Base-by-base conservation (phyloP, 1,140 invertebrate species). In the Pachyrhynchus sulphureomaculatus region DNA sequence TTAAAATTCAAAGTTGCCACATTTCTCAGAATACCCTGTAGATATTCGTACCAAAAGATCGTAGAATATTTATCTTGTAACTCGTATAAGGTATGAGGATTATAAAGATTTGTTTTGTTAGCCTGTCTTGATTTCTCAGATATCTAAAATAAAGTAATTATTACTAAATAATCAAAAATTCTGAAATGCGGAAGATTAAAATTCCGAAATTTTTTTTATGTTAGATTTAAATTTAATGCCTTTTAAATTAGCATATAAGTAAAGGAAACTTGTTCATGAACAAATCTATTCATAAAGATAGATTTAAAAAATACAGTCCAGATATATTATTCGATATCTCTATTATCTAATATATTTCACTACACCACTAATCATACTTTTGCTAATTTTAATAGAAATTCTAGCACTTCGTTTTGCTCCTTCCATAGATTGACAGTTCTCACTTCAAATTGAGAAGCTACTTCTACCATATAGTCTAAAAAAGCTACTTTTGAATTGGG, bases 311-410 rank as follows among this genome's bases (percentile, higher is more conserved):
- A n/a, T n/a, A n/a, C n/a, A n/a, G n/a, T n/a, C n/a, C n/a, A n/a
- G n/a, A n/a, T n/a, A n/a, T n/a, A n/a, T n/a, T n/a, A n/a, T n/a
- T n/a, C n/a, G n/a, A n/a, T n/a, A n/a, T n/a, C n/a, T n/a, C n/a
- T n/a, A n/a, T n/a, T n/a, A n/a, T n/a, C n/a, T n/a, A n/a, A n/a
- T n/a, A n/a, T n/a, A n/a, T n/a, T n/a, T n/a, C n/a, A n/a, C n/a
- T n/a, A n/a, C n/a, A n/a, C n/a, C n/a, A n/a, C n/a, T n/a, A n/a
- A n/a, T n/a, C n/a, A n/a, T 81, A 94, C 92, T 73, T 95, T 94
- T 13, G 93, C 92, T 42, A 99, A 81, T 62, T 86, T 82, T 20
- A 92, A 91, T 79, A 98, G 93, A 70, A 98, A 97, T 17, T 89
- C 79, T 1, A 98, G 79, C 0, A 94, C 90, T 44, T 92, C 87